These are phyloP conservation scores for Chaetodon auriga DNA, from an alignment of 2,113 vertebrate species.

Conservation along the genomic window DNA sequence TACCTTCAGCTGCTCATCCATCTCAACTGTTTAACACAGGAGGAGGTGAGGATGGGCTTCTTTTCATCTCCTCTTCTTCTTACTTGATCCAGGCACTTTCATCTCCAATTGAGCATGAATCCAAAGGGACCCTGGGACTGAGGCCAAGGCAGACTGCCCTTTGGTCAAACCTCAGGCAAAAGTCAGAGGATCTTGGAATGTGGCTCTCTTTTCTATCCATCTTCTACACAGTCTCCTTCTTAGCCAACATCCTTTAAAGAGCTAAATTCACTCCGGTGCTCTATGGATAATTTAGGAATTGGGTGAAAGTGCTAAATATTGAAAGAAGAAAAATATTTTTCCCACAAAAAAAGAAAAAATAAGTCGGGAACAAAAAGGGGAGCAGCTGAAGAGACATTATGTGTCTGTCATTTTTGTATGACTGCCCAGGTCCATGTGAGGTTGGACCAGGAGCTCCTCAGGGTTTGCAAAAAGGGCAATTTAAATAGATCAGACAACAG, in stretches of 20 bases:
- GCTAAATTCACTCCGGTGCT: background rate
- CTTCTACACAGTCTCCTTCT: background rate
- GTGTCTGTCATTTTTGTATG: conserved; percentile 24
- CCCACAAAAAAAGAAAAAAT: background rate
- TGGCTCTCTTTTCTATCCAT: background rate
- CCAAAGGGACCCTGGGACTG: conserved; percentile 39
- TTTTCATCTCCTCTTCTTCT: conserved; percentile 6
- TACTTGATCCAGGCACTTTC: conserved; percentile 12
- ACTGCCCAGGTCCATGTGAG: background rate
- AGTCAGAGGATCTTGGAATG: conserved; percentile 26
- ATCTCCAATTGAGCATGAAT: conserved; percentile 39
- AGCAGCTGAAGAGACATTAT: conserved; percentile 22
- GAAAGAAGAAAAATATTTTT: background rate
- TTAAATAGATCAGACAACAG: conserved; percentile 53
- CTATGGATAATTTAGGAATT: background rate
- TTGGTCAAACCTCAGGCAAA: conserved; percentile 41
- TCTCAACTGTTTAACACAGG: conserved; percentile 21
- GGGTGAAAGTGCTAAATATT: background rate
- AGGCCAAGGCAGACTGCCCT: conserved; percentile 50
- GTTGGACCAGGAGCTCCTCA: conserved; percentile 21
- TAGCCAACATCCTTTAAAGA: background rate
- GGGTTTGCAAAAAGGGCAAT: conserved; percentile 46
- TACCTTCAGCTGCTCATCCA: conserved; percentile 27
- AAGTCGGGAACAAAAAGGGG: background rate
- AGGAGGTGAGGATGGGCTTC: conserved; percentile 14